These are phyloP conservation scores for Laothoe populi DNA, from an alignment of 2,888 invertebrate species.

Conservation along the genomic window DNA sequence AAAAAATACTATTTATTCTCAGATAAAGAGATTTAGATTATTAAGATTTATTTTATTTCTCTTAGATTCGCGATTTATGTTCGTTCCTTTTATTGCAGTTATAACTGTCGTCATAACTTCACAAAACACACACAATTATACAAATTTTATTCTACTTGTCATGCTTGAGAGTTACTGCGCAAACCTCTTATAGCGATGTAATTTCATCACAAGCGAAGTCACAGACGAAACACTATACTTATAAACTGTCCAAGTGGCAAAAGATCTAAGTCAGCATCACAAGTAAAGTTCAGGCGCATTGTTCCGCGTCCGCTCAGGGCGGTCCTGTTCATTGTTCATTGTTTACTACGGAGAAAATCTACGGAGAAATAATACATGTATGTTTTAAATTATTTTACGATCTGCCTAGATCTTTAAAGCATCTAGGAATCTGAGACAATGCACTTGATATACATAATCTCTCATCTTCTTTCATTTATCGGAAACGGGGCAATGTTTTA, in stretches of 20 bases:
- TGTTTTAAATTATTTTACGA: slow-evolving; percentile 34
- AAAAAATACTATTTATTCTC: too few relatives aligned
- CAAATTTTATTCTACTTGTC: too few relatives aligned
- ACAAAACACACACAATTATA: too few relatives aligned
- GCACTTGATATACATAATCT: background rate
- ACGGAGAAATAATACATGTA: slow-evolving; percentile 30
- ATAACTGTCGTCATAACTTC: too few relatives aligned
- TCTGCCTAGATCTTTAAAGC: slow-evolving; percentile 10
- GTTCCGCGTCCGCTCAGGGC: slow-evolving; percentile 55
- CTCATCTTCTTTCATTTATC: background rate
- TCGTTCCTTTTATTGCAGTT: too few relatives aligned
- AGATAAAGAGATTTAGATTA: too few relatives aligned
- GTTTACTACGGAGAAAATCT: slow-evolving; percentile 60
- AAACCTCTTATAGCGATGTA: too few relatives aligned
- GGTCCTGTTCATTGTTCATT: slow-evolving; percentile 75
- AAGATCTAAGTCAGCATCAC: slow-evolving; percentile 45
- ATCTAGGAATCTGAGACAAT: slow-evolving; percentile 14
- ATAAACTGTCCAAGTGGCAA: slow-evolving; percentile 1
- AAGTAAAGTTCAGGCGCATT: slow-evolving; percentile 58
- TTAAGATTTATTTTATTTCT: too few relatives aligned
- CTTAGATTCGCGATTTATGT: too few relatives aligned
- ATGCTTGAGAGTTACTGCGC: too few relatives aligned
- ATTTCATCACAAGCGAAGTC: background rate
- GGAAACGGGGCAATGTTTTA: background rate
- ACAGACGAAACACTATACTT: background rate